These are phyloP conservation scores for Ctena decussata DNA, from an alignment of 2,888 invertebrate species.

Conservation along the genomic window DNA sequence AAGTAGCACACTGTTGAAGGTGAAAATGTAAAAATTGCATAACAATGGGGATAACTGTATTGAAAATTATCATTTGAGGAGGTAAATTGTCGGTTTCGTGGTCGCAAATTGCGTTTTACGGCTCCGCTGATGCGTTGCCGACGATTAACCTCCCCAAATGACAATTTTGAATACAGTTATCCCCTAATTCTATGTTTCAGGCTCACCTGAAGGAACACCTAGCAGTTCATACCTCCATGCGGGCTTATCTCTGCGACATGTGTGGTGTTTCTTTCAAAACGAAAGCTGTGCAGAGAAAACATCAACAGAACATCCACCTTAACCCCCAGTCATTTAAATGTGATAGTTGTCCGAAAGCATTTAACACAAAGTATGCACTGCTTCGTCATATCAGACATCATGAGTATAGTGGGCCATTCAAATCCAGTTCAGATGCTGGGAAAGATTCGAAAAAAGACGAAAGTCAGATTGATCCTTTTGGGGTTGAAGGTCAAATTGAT, in stretches of 20 bases:
- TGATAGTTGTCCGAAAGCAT: slow-evolving; percentile 84
- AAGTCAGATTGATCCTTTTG: background rate
- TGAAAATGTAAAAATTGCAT: no score
- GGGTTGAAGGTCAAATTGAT: background rate
- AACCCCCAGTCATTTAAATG: slow-evolving; percentile 86
- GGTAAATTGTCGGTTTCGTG: no score
- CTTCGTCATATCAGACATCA: slow-evolving; percentile 85
- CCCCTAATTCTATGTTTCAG: slow-evolving; percentile 72
- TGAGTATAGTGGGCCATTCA: background rate
- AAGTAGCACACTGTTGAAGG: no score
- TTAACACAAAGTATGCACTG: slow-evolving; percentile 87
- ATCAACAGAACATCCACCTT: slow-evolving; percentile 86
- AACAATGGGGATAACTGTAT: no score
- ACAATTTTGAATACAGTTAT: no score
- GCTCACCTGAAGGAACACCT: slow-evolving; percentile 85
- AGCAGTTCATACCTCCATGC: slow-evolving; percentile 87
- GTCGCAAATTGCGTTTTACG: no score
- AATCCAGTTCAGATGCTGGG: background rate
- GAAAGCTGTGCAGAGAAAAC: slow-evolving; percentile 86
- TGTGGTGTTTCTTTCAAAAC: slow-evolving; percentile 88
- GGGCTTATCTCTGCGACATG: slow-evolving; percentile 88
- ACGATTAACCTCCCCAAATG: no score
- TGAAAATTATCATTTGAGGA: no score
- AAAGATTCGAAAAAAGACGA: background rate
- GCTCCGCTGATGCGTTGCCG: no score